phyloP scores from a whole-genome alignment of 2,797 vertebrate species.

The Neosalanx taihuensis region DNA sequence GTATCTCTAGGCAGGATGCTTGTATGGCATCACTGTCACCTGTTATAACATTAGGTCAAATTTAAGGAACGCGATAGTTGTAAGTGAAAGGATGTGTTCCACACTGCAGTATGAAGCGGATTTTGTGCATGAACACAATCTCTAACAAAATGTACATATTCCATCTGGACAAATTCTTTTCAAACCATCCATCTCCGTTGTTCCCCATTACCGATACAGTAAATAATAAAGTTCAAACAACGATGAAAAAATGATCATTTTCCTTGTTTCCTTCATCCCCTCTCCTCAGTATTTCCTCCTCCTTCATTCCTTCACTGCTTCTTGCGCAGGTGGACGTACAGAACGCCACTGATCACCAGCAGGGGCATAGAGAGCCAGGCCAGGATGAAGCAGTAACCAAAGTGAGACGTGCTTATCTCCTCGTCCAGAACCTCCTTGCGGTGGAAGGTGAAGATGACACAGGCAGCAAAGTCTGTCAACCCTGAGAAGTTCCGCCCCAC shows the following conservation, averaged over 20 bases:
- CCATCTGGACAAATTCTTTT: not conserved
- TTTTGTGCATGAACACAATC: not conserved
- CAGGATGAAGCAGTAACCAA: constrained; percentile 84
- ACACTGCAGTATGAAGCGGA: not conserved
- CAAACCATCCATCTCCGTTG: not conserved
- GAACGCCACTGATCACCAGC: constrained; percentile 76
- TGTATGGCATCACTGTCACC: too few species aligned
- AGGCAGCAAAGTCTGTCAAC: constrained; percentile 75
- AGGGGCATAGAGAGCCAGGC: constrained; percentile 85
- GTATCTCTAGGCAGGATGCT: not conserved
- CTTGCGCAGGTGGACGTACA: constrained; percentile 87
- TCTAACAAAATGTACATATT: not conserved
- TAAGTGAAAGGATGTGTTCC: not conserved
- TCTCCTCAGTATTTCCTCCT: not conserved
- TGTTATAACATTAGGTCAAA: too few species aligned
- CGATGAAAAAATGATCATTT: not conserved
- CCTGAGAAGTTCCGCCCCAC: constrained; percentile 59
- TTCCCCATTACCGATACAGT: not conserved
- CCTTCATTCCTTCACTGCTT: constrained; percentile 66
- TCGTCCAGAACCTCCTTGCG: constrained; percentile 73
- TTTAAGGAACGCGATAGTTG: not conserved
- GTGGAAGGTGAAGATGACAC: constrained; percentile 83
- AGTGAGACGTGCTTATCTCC: constrained; percentile 69
- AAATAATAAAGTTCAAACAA: not conserved
- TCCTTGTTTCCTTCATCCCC: not conserved